Conservation (phyloP, 2,113 vertebrate genomes). For the Heteronetta atricapilla region DNA sequence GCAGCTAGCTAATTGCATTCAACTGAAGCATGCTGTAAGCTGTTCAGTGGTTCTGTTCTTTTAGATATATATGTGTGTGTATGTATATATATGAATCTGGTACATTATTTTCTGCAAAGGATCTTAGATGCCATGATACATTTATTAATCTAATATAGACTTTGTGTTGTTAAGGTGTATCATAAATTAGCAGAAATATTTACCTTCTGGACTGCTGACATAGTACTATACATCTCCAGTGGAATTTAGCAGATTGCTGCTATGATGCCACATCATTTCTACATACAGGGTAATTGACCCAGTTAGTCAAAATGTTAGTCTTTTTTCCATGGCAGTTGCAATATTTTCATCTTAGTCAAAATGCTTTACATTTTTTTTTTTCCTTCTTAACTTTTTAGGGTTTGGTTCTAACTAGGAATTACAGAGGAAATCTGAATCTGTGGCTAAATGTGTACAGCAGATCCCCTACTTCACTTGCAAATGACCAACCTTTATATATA, state of each 20-base stretch:
- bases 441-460: neutral
- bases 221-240: neutral
- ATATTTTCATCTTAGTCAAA: neutral
- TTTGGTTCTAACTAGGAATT: neutral
- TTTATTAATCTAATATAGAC: neutral
- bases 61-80: neutral
- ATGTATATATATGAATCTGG: neutral
- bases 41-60: neutral
- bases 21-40: neutral
- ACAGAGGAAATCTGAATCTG: neutral
- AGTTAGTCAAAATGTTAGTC: neutral
- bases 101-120: neutral
- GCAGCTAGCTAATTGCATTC: neutral
- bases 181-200: neutral
- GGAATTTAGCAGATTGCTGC: neutral
- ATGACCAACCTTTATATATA: conserved; percentile 22
- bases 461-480: conserved; percentile 31
- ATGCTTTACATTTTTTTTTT: neutral
- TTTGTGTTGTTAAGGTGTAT: neutral
- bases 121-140: neutral
- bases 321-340: neutral
- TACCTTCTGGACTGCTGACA: neutral
- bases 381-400: neutral
- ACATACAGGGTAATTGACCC: neutral
- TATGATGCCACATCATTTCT: neutral